A percentile compares a stretch with the other conserved stretches of the same genome.
These are phyloP conservation scores for Agriopis marginaria DNA, from an alignment of 2,888 invertebrate species.

Conservation along the genomic window DNA sequence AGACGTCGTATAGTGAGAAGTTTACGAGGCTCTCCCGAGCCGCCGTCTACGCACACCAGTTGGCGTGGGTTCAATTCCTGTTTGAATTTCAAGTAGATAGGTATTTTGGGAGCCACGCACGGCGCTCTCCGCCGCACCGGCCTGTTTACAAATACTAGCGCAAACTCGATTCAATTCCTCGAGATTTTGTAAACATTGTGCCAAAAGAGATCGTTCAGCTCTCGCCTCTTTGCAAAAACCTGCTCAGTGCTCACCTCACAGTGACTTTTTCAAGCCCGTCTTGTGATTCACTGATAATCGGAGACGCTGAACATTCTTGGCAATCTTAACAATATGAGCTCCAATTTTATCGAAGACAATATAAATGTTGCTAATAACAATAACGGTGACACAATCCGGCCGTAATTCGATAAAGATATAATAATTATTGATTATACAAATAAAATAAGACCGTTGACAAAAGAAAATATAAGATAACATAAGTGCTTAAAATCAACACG, in stretches of 20 bases:
- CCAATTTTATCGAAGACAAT: constrained; percentile 36
- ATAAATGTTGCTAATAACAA: constrained; percentile 17
- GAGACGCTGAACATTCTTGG: constrained; percentile 54
- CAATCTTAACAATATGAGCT: constrained; percentile 47
- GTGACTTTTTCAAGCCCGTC: constrained; percentile 40
- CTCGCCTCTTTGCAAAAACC: constrained; percentile 58
- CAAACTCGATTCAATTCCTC: constrained; percentile 79
- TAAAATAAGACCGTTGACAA: constrained; percentile 38
- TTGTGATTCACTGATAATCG: constrained; percentile 47
- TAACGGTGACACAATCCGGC: constrained; percentile 14
- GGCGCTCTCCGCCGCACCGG: constrained; percentile 62
- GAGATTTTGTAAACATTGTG: constrained; percentile 80
- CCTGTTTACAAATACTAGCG: constrained; percentile 84
- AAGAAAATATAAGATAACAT: constrained; percentile 37
- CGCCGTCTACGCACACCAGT: constrained; percentile 83
- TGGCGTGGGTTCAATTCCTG: constrained; percentile 84
- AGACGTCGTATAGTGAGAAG: constrained; percentile 79
- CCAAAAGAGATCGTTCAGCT: constrained; percentile 72
- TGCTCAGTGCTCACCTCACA: constrained; percentile 33
- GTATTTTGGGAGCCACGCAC: constrained; percentile 82
- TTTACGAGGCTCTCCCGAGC: constrained; percentile 76
- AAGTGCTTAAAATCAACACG: constrained; percentile 37
- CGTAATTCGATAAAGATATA: constrained; percentile 27
- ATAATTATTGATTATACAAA: constrained; percentile 38
- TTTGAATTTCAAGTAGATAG: constrained; percentile 57